phyloP scores from a whole-genome alignment of 2,888 invertebrate species.

The Troglohyphantes excavatus region DNA sequence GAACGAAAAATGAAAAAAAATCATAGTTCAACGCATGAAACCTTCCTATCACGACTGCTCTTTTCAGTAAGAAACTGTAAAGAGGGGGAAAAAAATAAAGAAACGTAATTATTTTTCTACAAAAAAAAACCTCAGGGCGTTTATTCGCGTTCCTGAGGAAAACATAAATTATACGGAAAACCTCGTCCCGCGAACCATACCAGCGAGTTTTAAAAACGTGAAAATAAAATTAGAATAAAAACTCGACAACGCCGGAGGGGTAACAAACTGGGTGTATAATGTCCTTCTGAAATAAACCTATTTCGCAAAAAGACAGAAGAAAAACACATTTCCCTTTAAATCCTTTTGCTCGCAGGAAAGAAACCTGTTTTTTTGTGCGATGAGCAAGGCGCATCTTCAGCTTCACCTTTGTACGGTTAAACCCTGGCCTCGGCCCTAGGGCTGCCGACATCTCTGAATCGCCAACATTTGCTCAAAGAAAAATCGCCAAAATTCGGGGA shows the following conservation, averaged over 20 bases:
- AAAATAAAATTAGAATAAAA: neutral
- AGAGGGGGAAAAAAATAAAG: too few species aligned
- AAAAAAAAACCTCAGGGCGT: neutral
- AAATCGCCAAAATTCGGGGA: too few species aligned
- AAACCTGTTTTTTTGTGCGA: constrained; percentile 30
- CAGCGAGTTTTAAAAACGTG: neutral
- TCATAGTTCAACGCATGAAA: neutral
- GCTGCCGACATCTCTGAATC: neutral
- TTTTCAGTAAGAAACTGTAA: neutral
- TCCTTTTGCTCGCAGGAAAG: neutral
- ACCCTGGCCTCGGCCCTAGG: constrained; percentile 41
- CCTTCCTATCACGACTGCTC: neutral
- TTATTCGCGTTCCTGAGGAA: neutral
- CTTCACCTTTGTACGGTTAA: constrained; percentile 45
- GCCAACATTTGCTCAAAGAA: too few species aligned
- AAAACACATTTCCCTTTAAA: constrained; percentile 27
- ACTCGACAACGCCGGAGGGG: constrained; percentile 37
- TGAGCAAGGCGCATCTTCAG: neutral
- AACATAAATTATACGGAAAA: neutral
- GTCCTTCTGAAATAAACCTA: constrained; percentile 34
- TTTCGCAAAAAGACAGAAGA: constrained; percentile 29
- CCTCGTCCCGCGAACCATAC: neutral
- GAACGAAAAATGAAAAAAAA: too few species aligned
- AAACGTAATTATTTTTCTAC: neutral
- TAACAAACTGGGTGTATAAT: constrained; percentile 49